These are phyloP conservation scores for Clytia hemisphaerica DNA, from an alignment of 30 jellyfish, hydroid and myxozoan genomes.

Conservation along the genomic window DNA sequence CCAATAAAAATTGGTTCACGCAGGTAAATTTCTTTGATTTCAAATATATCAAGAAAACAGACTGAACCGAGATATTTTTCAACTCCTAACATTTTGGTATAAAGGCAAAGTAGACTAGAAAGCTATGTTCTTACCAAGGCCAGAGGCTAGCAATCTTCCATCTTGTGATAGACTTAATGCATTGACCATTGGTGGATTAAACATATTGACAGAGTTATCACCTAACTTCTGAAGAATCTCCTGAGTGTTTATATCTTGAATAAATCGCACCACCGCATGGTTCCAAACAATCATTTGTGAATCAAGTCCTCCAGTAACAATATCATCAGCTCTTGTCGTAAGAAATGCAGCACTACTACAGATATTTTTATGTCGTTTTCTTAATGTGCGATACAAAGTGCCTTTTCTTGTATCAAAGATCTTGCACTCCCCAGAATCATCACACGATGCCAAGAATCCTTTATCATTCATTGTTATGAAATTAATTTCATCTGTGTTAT, in stretches of 20 bases:
- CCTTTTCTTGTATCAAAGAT: constrained; percentile 45
- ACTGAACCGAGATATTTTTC: too few species aligned
- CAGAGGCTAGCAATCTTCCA: constrained; percentile 48
- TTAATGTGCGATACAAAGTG: constrained; percentile 46
- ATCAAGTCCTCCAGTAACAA: constrained; percentile 83
- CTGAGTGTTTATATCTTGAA: constrained; percentile 53
- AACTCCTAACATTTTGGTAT: too few species aligned
- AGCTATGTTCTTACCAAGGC: constrained; percentile 44
- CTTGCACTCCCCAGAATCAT: constrained; percentile 84
- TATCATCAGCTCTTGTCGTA: constrained; percentile 21
- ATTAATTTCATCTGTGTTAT: constrained; percentile 75
- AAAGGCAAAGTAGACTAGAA: too few species aligned
- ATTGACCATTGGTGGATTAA: constrained; percentile 80
- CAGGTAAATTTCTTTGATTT: too few species aligned
- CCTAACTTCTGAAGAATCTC: constrained; percentile 36
- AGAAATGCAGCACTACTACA: constrained; percentile 61
- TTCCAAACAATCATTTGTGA: constrained; percentile 74
- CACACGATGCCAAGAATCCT: constrained; percentile 61
- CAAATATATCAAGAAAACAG: too few species aligned
- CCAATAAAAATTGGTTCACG: too few species aligned
- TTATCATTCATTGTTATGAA: constrained; percentile 17
- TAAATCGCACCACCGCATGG: constrained; percentile 31
- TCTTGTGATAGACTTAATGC: constrained; percentile 38
- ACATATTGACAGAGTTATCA: constrained; percentile 61
- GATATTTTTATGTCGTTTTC: constrained; percentile 75